A percentile compares a stretch with the other conserved stretches of the same genome.
These are phyloP conservation scores for Origma solitaria DNA, from an alignment of 2,113 vertebrate genomes.

Conservation along the genomic window DNA sequence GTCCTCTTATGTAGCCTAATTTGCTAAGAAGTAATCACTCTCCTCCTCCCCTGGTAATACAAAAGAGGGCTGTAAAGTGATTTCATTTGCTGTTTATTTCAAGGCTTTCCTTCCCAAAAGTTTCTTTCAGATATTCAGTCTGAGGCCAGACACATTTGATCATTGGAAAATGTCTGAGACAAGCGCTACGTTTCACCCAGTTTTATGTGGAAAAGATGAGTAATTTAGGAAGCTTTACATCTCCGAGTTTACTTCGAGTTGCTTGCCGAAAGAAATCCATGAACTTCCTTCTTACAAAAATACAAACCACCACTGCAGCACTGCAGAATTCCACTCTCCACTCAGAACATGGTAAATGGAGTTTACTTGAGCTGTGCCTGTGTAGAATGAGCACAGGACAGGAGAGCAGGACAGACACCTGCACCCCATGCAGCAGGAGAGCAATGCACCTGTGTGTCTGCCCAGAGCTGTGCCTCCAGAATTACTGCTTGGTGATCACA, in stretches of 20 bases:
- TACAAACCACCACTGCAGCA: neutral
- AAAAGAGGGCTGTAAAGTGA: neutral
- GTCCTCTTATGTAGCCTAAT: neutral
- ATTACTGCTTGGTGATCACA: neutral
- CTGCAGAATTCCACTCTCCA: neutral
- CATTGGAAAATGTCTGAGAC: neutral
- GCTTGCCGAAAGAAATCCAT: neutral
- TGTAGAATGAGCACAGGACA: neutral
- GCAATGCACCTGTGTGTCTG: fast-evolving
- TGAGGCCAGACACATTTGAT: neutral
- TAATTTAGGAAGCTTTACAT: neutral
- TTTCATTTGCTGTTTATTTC: neutral
- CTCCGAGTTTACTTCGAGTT: neutral
- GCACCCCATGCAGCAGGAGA: fast-evolving
- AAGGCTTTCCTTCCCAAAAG: neutral
- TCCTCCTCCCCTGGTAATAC: neutral
- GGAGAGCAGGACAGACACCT: neutral
- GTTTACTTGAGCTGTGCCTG: fast-evolving
- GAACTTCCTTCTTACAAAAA: neutral
- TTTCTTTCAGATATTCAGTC: neutral
- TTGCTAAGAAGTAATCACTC: neutral
- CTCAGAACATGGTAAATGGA: neutral
- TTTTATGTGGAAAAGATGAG: neutral
- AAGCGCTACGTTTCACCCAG: neutral
- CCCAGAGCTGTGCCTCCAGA: neutral